These are phyloP conservation scores for Ichneumoninae sp. DNA, from an alignment of 2,888 invertebrate species.

Conservation along the genomic window DNA sequence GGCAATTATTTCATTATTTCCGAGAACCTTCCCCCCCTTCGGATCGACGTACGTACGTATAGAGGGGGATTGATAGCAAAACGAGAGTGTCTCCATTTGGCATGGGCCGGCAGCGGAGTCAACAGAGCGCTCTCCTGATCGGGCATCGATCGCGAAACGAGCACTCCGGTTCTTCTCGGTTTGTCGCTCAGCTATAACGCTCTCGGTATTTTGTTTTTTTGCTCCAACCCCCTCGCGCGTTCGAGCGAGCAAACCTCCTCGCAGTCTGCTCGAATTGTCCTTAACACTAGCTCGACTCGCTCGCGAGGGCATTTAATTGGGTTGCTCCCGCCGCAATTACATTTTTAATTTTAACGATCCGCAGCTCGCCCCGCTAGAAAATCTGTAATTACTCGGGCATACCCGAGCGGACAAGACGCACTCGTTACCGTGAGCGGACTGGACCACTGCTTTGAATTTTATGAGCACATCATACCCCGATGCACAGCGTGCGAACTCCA, in stretches of 20 bases:
- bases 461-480: not conserved
- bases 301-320: not conserved
- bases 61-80: slow-evolving; percentile 51
- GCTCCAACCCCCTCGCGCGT: not conserved
- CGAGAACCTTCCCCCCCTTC: slow-evolving; percentile 38
- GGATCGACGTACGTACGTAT: slow-evolving; percentile 26
- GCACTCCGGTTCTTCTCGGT: slow-evolving; percentile 5
- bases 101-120: slow-evolving; percentile 33
- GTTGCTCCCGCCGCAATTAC: slow-evolving; percentile 16
- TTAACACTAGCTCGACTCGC: slow-evolving; percentile 32
- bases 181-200: not conserved
- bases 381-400: slow-evolving; percentile 1
- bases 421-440: not conserved
- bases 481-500: slow-evolving; percentile 1
- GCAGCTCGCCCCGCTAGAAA: not conserved
- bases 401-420: not conserved
- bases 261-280: slow-evolving; percentile 47
- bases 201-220: slow-evolving; percentile 23
- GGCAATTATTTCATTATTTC: slow-evolving; percentile 66
- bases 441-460: slow-evolving; percentile 10
- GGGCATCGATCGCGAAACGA: slow-evolving; percentile 45
- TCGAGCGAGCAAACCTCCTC: slow-evolving; percentile 9
- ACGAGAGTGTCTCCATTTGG: slow-evolving; percentile 62
- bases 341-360: slow-evolving; percentile 37
- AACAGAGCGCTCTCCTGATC: slow-evolving; percentile 27